Evolutionary conservation across 1,140 invertebrate genomes (phyloP).

Genomic region (Campodea augens): DNA sequence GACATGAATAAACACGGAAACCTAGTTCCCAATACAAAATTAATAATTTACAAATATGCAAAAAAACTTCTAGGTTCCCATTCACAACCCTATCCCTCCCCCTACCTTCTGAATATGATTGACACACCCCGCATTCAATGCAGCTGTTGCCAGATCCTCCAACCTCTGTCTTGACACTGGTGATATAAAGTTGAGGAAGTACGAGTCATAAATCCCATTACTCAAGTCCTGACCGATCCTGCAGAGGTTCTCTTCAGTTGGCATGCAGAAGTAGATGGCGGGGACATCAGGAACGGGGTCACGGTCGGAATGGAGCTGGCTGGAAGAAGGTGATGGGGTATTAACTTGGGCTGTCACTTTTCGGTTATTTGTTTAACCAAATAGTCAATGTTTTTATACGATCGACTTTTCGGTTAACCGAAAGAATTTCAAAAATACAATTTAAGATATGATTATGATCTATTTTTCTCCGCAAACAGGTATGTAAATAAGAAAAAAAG

Average conservation of each 20-base stretch:
- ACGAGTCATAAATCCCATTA: slow-evolving; percentile 81
- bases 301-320: slow-evolving; percentile 77
- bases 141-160: slow-evolving; percentile 84
- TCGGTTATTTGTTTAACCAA: no score
- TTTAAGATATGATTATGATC: no score
- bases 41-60: no score
- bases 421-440: no score
- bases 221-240: slow-evolving; percentile 84
- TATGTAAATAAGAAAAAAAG: no score
- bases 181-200: slow-evolving; percentile 95
- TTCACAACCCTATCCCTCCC: neutral
- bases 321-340: slow-evolving; percentile 28
- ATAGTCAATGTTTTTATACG: no score
- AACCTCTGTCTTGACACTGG: slow-evolving; percentile 85
- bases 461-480: no score
- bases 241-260: slow-evolving; percentile 91
- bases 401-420: no score
- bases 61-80: no score
- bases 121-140: slow-evolving; percentile 70
- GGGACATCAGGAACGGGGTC: slow-evolving; percentile 96
- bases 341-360: no score
- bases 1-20: neutral
- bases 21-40: slow-evolving; percentile 3
- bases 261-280: slow-evolving; percentile 93
- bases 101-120: slow-evolving; percentile 73